Evolutionary conservation across 2,797 vertebrate species (phyloP).

Genomic region (Chiloscyllium punctatum): DNA sequence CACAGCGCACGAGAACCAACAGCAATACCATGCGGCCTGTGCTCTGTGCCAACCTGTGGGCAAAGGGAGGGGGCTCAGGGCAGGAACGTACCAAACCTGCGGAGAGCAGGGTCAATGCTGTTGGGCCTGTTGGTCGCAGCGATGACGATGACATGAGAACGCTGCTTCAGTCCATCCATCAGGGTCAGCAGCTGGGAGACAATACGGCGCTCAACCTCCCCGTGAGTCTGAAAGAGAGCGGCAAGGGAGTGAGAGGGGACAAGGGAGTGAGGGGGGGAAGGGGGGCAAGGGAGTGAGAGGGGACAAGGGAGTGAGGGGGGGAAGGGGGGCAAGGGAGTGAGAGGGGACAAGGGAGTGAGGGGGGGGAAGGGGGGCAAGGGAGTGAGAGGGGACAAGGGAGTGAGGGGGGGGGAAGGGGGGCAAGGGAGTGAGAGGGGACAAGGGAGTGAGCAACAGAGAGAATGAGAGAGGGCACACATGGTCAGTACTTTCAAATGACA

Average conservation of each 20-base stretch:
- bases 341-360: too few relatives aligned
- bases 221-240: slow-evolving; percentile 47
- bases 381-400: too few relatives aligned
- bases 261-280: background rate
- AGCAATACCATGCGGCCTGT: background rate
- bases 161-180: slow-evolving; percentile 54
- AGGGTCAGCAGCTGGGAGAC: slow-evolving; percentile 53
- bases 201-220: slow-evolving; percentile 52
- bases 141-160: slow-evolving; percentile 51
- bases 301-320: too few relatives aligned
- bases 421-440: too few relatives aligned
- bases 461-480: too few relatives aligned
- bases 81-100: slow-evolving; percentile 45
- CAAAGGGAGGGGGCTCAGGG: background rate
- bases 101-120: slow-evolving; percentile 51
- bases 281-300: too few relatives aligned
- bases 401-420: too few relatives aligned
- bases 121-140: slow-evolving; percentile 54
- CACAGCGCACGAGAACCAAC: too few relatives aligned
- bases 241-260: background rate
- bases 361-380: too few relatives aligned
- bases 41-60: background rate
- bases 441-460: too few relatives aligned
- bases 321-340: too few relatives aligned
- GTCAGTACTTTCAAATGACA: too few relatives aligned